Percentiles rank a stretch among this genome's conserved stretches.
phyloP scores from a whole-genome alignment of 2,797 vertebrate species.

The Coregonus ussuriensis region DNA sequence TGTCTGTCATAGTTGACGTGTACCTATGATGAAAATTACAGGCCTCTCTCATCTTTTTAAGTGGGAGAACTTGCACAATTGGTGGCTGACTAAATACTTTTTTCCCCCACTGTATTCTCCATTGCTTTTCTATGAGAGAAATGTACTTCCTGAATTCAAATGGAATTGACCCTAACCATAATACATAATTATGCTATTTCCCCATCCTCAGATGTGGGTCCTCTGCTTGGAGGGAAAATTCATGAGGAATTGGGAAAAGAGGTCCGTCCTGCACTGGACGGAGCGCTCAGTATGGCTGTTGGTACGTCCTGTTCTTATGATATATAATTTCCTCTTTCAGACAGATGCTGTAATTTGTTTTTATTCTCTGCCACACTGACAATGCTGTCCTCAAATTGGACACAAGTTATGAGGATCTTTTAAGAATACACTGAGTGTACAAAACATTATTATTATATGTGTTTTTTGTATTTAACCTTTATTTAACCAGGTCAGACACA shows the following conservation, averaged over 20 bases:
- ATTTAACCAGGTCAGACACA: too few species aligned
- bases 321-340: not conserved
- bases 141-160: not conserved
- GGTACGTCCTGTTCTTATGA: constrained; percentile 67
- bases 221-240: constrained; percentile 83
- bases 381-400: not conserved
- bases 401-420: not conserved
- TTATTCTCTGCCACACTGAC: not conserved
- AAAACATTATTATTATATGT: too few species aligned
- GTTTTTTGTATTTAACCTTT: too few species aligned
- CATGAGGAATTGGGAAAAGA: constrained; percentile 81
- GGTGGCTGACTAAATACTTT: too few species aligned
- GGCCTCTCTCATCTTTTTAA: too few species aligned
- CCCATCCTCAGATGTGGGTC: constrained; percentile 80
- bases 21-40: too few species aligned
- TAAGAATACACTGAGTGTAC: not conserved
- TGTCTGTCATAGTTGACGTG: too few species aligned
- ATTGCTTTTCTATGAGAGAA: not conserved
- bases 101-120: not conserved
- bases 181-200: not conserved
- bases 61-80: too few species aligned
- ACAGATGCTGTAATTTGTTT: not conserved
- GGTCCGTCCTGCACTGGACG: constrained; percentile 85
- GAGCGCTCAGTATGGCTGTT: constrained; percentile 82
- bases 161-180: not conserved